A percentile compares a stretch with the other conserved stretches of the same genome.
Conservation (phyloP, 2,113 vertebrate species). For the Peucedramus taeniatus region DNA sequence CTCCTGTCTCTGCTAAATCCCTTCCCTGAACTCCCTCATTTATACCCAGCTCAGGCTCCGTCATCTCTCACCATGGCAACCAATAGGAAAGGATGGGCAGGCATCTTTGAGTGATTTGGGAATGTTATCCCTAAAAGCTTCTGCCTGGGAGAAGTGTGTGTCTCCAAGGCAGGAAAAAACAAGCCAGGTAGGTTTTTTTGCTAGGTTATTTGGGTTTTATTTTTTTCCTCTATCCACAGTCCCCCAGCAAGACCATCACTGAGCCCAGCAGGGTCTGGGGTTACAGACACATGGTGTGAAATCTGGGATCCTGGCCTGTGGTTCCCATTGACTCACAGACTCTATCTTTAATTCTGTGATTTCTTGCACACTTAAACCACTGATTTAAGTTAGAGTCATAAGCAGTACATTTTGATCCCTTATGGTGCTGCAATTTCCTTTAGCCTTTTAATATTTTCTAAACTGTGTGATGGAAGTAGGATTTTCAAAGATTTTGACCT, state of each 20-base stretch:
- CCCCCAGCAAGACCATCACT: not conserved
- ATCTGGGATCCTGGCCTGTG: not conserved
- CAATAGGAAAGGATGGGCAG: conserved; percentile 19
- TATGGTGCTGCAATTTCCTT: not conserved
- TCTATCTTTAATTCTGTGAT: not conserved
- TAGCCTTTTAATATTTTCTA: not conserved
- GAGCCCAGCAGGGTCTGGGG: not conserved
- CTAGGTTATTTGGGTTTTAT: not conserved
- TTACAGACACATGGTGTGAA: not conserved
- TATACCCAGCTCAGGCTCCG: conserved; percentile 26
- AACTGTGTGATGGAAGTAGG: not conserved
- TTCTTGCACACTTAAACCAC: not conserved
- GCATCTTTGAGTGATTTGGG: not conserved
- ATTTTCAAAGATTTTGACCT: not conserved
- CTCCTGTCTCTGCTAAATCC: not conserved
- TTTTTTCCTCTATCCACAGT: not conserved
- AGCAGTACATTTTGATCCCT: not conserved
- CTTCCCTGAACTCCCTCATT: not conserved
- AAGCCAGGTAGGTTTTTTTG: not conserved
- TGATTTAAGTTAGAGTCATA: not conserved
- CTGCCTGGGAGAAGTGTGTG: not conserved
- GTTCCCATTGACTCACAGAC: not conserved
- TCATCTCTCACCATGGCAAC: conserved; percentile 66
- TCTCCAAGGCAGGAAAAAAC: not conserved
- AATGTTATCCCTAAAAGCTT: conserved; percentile 2